phyloP scores from a whole-genome alignment of 2,888 invertebrate species.

The Camptogramma bilineatum region DNA sequence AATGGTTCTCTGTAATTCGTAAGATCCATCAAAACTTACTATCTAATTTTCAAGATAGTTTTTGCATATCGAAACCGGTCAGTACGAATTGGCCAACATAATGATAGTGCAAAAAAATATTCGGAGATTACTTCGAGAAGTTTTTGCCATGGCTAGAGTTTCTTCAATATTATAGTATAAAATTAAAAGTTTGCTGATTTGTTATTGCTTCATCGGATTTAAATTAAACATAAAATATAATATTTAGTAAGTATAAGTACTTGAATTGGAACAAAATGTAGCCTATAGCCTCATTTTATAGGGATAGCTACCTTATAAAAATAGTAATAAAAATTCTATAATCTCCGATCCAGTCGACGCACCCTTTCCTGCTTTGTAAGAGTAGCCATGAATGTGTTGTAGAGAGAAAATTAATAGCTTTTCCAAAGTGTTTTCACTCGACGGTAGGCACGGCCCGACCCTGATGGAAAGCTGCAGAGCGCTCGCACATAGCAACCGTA shows the following conservation, averaged over 20 bases:
- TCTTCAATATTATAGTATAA: background rate
- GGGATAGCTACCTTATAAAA: too few relatives aligned
- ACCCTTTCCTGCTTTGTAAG: background rate
- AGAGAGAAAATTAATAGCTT: slow-evolving; percentile 22
- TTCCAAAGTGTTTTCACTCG: slow-evolving; percentile 30
- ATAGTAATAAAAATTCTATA: too few relatives aligned
- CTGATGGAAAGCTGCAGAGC: slow-evolving; percentile 28
- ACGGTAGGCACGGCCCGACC: slow-evolving; percentile 18
- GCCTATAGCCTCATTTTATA: too few relatives aligned
- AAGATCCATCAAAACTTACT: slow-evolving; percentile 25
- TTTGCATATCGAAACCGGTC: slow-evolving; percentile 33
- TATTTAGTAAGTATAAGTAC: too few relatives aligned
- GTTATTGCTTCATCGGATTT: too few relatives aligned
- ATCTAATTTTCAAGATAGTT: slow-evolving; percentile 25
- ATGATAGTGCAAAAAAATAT: slow-evolving; percentile 16
- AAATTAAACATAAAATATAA: too few relatives aligned
- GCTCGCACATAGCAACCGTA: slow-evolving; percentile 4
- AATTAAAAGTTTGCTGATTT: too few relatives aligned
- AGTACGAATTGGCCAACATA: slow-evolving; percentile 14
- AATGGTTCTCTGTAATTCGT: slow-evolving; percentile 17
- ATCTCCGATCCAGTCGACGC: background rate
- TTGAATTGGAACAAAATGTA: too few relatives aligned
- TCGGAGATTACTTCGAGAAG: slow-evolving; percentile 4
- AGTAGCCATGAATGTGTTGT: background rate
- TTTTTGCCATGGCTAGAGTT: background rate